Conservation (phyloP, 2,888 invertebrate species). For the Athetis lepigone region DNA sequence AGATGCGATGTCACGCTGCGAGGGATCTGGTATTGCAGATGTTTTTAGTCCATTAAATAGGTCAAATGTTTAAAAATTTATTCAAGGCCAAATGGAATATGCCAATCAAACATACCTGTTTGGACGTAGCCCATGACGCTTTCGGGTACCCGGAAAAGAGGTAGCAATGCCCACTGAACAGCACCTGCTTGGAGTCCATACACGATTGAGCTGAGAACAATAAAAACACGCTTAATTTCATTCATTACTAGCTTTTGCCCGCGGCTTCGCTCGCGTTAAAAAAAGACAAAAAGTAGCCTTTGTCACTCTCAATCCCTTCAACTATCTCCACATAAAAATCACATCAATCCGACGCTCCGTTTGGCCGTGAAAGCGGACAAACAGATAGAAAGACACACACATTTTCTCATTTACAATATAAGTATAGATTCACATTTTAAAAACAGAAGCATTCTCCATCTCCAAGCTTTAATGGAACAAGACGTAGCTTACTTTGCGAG, state of each 20-base stretch:
- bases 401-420: too few species aligned
- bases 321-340: too few species aligned
- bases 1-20: too few species aligned
- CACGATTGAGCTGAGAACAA: conserved; percentile 92
- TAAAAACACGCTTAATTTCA: conserved; percentile 10
- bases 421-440: too few species aligned
- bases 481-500: conserved; percentile 6
- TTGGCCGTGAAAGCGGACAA: too few species aligned
- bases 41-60: too few species aligned
- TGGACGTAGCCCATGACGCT: conserved; percentile 92
- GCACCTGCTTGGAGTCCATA: conserved; percentile 92
- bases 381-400: too few species aligned
- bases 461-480: conserved; percentile 33
- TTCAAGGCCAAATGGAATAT: neutral
- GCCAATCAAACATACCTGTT: conserved; percentile 68
- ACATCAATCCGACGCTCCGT: too few species aligned
- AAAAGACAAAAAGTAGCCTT: too few species aligned
- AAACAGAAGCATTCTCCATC: conserved; percentile 4
- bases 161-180: conserved; percentile 94
- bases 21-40: too few species aligned
- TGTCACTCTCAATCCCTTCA: too few species aligned
- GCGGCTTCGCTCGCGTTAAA: too few species aligned
- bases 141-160: conserved; percentile 94
- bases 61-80: neutral
- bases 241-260: conserved; percentile 19